These are phyloP conservation scores for Blera fallax DNA, from an alignment of 2,888 invertebrate genomes.

Conservation along the genomic window DNA sequence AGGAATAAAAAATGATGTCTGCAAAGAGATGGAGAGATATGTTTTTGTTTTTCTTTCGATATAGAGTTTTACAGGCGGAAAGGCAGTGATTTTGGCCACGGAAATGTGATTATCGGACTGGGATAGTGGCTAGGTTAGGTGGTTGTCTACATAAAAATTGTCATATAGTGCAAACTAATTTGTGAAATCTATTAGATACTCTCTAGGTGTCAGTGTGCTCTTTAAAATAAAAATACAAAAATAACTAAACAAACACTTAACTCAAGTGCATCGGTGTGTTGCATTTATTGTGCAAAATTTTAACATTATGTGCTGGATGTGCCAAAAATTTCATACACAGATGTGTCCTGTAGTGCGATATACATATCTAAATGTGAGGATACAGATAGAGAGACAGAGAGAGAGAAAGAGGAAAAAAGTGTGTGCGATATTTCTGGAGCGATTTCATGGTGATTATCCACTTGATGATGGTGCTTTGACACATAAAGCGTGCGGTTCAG, in stretches of 20 bases:
- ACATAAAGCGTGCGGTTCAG: slow-evolving; percentile 81
- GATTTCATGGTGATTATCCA: slow-evolving; percentile 52
- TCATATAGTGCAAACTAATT: slow-evolving; percentile 57
- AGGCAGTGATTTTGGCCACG: background rate
- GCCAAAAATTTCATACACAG: slow-evolving; percentile 50
- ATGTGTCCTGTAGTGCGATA: slow-evolving; percentile 39
- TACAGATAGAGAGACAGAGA: slow-evolving; percentile 9
- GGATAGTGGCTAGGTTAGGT: background rate
- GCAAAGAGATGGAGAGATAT: slow-evolving; percentile 74
- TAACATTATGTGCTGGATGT: slow-evolving; percentile 42
- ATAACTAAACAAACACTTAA: background rate
- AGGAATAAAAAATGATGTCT: slow-evolving; percentile 81
- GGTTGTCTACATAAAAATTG: background rate
- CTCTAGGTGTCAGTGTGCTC: slow-evolving; percentile 41
- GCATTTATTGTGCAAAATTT: slow-evolving; percentile 38
- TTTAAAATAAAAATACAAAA: slow-evolving; percentile 8
- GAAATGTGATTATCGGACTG: background rate
- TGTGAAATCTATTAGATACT: slow-evolving; percentile 37
- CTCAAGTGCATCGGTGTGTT: slow-evolving; percentile 42
- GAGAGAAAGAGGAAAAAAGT: slow-evolving; percentile 2
- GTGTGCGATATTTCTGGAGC: slow-evolving; percentile 62
- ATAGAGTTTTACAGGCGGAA: slow-evolving; percentile 26
- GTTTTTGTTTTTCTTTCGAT: slow-evolving; percentile 51
- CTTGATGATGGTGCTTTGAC: slow-evolving; percentile 75
- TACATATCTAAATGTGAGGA: slow-evolving; percentile 26